Evolutionary conservation across 2,888 invertebrate species (phyloP).

Genomic region (Agrochola litura): DNA sequence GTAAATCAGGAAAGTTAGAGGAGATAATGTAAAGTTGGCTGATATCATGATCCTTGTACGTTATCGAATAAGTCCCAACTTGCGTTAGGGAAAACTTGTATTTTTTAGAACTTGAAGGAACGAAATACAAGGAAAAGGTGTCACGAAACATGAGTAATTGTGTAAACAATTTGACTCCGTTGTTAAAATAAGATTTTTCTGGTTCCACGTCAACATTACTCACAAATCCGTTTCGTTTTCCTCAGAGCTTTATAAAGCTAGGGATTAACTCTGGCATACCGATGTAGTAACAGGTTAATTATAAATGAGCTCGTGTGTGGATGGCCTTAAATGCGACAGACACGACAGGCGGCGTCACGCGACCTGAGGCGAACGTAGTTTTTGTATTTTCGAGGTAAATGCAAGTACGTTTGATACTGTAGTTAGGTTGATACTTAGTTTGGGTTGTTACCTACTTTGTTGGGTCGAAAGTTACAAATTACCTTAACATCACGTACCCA

Average conservation of each 20-base stretch:
- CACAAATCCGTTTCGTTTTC: slow-evolving; percentile 38
- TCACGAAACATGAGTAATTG: slow-evolving; percentile 7
- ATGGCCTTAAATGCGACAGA: slow-evolving; percentile 59
- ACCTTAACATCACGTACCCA: slow-evolving; percentile 31
- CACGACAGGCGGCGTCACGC: slow-evolving; percentile 61
- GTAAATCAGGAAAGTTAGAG: slow-evolving; percentile 24
- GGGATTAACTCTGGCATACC: slow-evolving; percentile 49
- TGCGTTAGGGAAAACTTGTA: slow-evolving; percentile 6
- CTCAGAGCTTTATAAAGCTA: slow-evolving; percentile 47
- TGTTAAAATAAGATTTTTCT: slow-evolving; percentile 14
- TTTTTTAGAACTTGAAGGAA: not conserved
- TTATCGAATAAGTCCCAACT: not conserved
- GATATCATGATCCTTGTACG: slow-evolving; percentile 23
- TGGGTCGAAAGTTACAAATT: slow-evolving; percentile 40
- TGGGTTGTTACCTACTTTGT: slow-evolving; percentile 20
- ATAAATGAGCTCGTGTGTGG: slow-evolving; percentile 67
- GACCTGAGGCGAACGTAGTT: slow-evolving; percentile 43
- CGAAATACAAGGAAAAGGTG: slow-evolving; percentile 10
- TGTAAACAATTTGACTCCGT: slow-evolving; percentile 23
- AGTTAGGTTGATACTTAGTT: slow-evolving; percentile 10
- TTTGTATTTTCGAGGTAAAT: slow-evolving; percentile 49
- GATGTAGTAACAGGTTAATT: slow-evolving; percentile 67
- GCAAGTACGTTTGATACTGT: slow-evolving; percentile 22
- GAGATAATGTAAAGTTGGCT: slow-evolving; percentile 33
- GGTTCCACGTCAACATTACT: not conserved